Evolutionary conservation across 1,140 invertebrate genomes (phyloP).

Genomic region (Heliconius hermathena): DNA sequence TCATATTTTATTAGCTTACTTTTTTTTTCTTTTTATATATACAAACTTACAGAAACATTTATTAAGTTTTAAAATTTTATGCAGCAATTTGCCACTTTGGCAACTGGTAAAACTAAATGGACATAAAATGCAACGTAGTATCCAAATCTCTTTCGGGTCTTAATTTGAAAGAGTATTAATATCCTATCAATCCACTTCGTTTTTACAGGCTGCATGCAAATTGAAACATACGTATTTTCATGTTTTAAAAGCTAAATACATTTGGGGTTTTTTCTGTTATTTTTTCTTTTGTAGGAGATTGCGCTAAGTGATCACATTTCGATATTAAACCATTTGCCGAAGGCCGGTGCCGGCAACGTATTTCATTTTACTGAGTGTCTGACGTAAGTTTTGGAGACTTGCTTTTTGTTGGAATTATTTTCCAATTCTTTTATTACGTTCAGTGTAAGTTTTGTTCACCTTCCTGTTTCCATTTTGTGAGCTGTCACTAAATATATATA

Average conservation of each 20-base stretch:
- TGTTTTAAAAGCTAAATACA: constrained; percentile 77
- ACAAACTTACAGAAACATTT: neutral
- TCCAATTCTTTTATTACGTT: constrained; percentile 75
- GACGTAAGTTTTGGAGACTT: constrained; percentile 77
- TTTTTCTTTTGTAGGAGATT: constrained; percentile 81
- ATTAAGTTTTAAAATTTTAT: neutral
- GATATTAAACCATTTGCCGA: constrained; percentile 81
- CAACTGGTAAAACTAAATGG: neutral
- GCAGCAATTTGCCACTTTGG: neutral
- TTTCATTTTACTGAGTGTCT: constrained; percentile 82
- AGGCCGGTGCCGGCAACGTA: constrained; percentile 78
- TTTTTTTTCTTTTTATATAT: neutral
- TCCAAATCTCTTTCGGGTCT: neutral
- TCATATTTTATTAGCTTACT: constrained; percentile 28
- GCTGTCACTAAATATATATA: neutral
- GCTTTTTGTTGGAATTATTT: constrained; percentile 78
- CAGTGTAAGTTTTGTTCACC: constrained; percentile 43
- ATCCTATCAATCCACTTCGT: constrained; percentile 19
- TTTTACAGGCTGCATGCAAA: constrained; percentile 65
- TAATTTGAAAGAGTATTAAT: constrained; percentile 18
- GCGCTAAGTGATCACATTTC: constrained; percentile 82
- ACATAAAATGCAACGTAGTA: neutral
- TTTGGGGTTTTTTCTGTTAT: constrained; percentile 69
- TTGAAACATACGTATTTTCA: constrained; percentile 76
- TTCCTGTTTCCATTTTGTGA: constrained; percentile 41